Evolutionary conservation across 2,797 vertebrate species (phyloP).

Genomic region (Acrossocheilus fasciatus): DNA sequence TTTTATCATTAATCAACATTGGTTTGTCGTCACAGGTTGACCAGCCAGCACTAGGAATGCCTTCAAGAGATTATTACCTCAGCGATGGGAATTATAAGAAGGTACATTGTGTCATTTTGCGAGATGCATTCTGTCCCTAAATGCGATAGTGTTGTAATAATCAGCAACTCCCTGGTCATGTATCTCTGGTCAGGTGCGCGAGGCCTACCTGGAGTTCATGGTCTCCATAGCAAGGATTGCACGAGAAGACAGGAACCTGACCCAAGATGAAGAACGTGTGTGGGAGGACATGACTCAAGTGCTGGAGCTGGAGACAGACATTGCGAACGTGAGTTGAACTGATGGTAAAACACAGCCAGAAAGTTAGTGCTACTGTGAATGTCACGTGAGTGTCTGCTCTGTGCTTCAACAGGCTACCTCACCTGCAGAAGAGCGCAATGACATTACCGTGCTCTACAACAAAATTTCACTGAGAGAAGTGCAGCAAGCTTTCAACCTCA

Average conservation of each 20-base stretch:
- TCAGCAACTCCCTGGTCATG: background rate
- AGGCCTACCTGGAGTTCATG: slow-evolving; percentile 96
- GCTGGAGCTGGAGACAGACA: slow-evolving; percentile 90
- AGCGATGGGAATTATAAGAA: slow-evolving; percentile 86
- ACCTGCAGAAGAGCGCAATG: slow-evolving; percentile 90
- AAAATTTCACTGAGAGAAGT: slow-evolving; percentile 89
- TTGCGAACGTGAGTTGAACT: slow-evolving; percentile 88
- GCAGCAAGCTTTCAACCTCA: slow-evolving; percentile 85
- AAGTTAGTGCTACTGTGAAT: background rate
- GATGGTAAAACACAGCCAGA: slow-evolving; percentile 1
- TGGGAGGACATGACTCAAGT: slow-evolving; percentile 90
- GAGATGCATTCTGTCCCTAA: background rate
- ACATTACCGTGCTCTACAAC: slow-evolving; percentile 92
- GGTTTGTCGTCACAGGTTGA: slow-evolving; percentile 84
- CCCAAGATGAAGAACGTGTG: slow-evolving; percentile 81
- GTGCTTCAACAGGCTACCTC: slow-evolving; percentile 83
- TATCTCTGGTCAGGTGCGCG: slow-evolving; percentile 81
- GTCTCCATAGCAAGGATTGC: slow-evolving; percentile 87
- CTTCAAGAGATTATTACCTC: slow-evolving; percentile 94
- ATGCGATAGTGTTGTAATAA: background rate
- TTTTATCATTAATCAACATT: background rate
- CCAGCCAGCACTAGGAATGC: slow-evolving; percentile 95
- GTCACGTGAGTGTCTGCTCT: too few species aligned
- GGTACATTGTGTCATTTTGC: slow-evolving; percentile 70
- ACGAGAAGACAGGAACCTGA: slow-evolving; percentile 85